Conservation (phyloP, 2,888 invertebrate genomes). For the Drosophila flavopinicola region DNA sequence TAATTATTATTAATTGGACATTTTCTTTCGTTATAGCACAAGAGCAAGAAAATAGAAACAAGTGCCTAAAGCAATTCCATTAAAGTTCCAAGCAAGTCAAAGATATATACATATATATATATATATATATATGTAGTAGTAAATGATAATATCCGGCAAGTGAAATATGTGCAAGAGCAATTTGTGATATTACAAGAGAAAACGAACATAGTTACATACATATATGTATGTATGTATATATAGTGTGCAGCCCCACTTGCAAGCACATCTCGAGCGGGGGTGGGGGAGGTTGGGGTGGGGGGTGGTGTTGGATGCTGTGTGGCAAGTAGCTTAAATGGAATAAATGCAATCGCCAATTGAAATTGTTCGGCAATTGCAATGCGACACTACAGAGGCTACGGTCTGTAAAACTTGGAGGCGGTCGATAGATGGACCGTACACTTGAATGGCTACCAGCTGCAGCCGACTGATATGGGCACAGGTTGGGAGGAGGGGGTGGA, state of each 20-base stretch:
- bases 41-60: no score
- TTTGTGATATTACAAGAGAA: conserved; percentile 2
- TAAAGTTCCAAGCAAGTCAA: background rate
- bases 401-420: no score
- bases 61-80: no score
- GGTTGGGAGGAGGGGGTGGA: background rate
- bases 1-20: no score
- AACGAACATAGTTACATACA: background rate
- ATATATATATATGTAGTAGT: background rate
- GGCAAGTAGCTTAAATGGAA: conserved; percentile 54
- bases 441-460: conserved; percentile 9
- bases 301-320: conserved; percentile 12
- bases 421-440: conserved; percentile 1
- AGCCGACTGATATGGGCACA: background rate
- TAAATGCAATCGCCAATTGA: conserved; percentile 59
- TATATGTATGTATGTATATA: background rate
- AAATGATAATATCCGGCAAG: background rate
- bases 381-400: conserved; percentile 16
- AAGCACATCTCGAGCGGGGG: background rate
- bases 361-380: conserved; percentile 21
- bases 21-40: no score
- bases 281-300: background rate
- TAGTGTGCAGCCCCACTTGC: conserved; percentile 26
- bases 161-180: background rate
- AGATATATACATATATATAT: background rate